A percentile compares a stretch with the other conserved stretches of the same genome.
These are phyloP conservation scores for Camelus dromedarius DNA, from an alignment of 2,113 vertebrate genomes.

Conservation along the genomic window DNA sequence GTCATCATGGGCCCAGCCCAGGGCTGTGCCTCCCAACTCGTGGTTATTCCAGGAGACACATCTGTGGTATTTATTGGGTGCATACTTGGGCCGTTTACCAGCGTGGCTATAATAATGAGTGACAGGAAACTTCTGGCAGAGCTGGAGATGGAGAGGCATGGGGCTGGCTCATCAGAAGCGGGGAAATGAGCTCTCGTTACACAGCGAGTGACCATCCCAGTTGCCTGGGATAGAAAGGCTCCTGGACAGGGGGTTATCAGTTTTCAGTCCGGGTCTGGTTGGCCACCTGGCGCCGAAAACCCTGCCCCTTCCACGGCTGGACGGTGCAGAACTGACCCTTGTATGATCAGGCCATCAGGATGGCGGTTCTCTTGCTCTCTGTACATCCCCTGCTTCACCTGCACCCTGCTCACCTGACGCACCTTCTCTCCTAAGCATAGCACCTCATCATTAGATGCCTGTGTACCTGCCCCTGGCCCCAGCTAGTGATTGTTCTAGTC, in stretches of 20 bases:
- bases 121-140: neutral
- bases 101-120: neutral
- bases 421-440: neutral
- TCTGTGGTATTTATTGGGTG: neutral
- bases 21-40: neutral
- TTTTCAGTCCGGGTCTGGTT: neutral
- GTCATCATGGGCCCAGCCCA: neutral
- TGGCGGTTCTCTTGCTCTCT: neutral
- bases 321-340: accelerated
- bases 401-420: neutral
- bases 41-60: neutral
- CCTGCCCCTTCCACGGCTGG: neutral
- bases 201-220: accelerated
- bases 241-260: neutral
- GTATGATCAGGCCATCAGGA: neutral
- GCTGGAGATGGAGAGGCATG: neutral
- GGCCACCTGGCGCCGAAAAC: neutral
- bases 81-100: neutral
- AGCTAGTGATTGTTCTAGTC: neutral
- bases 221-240: neutral
- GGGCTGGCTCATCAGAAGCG: neutral
- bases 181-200: neutral
- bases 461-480: neutral
- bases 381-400: neutral
- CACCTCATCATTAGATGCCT: neutral